Conservation (phyloP, 2,888 invertebrate genomes). For the Himalopsyche anomala region DNA sequence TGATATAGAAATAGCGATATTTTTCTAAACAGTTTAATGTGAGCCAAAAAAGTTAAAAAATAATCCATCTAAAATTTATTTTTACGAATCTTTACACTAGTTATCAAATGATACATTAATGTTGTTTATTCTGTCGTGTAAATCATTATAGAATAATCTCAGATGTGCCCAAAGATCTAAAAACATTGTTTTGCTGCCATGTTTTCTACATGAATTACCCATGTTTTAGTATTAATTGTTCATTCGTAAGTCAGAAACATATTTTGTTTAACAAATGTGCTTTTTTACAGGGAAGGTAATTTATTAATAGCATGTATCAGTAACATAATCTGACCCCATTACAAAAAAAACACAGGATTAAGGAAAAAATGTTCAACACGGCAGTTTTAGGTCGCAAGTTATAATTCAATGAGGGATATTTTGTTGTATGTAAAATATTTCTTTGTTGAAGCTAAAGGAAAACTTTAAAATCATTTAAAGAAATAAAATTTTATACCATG, state of each 20-base stretch:
- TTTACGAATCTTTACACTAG: too few relatives aligned
- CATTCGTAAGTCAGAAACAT: neutral
- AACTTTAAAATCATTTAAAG: too few relatives aligned
- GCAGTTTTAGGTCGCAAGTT: neutral
- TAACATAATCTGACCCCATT: slow-evolving; percentile 7
- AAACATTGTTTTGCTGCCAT: neutral
- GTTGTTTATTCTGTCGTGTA: too few relatives aligned
- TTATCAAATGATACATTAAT: too few relatives aligned
- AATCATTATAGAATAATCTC: too few relatives aligned
- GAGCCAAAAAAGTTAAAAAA: too few relatives aligned
- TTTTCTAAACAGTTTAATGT: too few relatives aligned
- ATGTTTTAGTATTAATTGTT: slow-evolving; percentile 9
- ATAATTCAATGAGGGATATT: neutral
- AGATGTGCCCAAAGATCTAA: neutral
- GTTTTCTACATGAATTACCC: slow-evolving; percentile 1
- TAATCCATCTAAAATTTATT: too few relatives aligned
- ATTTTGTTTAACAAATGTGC: neutral
- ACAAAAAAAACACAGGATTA: neutral
- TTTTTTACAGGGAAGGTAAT: neutral
- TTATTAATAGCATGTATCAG: neutral
- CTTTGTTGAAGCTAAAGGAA: too few relatives aligned
- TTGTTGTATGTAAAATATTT: neutral
- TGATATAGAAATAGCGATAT: too few relatives aligned
- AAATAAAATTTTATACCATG: too few relatives aligned
- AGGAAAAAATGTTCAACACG: neutral